Percentiles rank a stretch among this genome's conserved stretches.
Conservation (phyloP, 1,140 invertebrate species). For the Lerema accius region DNA sequence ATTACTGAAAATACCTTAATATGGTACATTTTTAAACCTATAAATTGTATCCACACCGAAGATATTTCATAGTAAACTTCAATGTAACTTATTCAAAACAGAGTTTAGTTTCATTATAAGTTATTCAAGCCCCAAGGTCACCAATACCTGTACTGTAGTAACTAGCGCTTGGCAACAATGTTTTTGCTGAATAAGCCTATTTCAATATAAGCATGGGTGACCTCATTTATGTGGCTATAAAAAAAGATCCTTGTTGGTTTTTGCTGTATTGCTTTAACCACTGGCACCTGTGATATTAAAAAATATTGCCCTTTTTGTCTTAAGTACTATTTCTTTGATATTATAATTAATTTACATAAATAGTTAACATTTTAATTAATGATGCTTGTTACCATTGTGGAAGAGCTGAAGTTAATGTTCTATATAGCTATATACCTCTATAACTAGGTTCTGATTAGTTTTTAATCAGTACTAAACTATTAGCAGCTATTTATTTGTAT, state of each 20-base stretch:
- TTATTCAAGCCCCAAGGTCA: conserved; percentile 1
- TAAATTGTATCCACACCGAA: neutral
- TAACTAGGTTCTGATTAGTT: no score
- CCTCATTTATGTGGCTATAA: conserved; percentile 2
- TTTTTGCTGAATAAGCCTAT: conserved; percentile 9
- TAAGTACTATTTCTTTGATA: no score
- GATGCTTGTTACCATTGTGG: no score
- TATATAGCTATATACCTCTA: no score
- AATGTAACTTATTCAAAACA: neutral
- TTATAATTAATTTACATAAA: no score
- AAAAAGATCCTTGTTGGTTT: conserved; percentile 1
- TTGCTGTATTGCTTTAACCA: neutral
- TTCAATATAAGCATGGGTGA: neutral
- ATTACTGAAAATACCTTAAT: no score
- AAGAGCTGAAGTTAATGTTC: no score
- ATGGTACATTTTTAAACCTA: no score
- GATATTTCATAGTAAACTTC: conserved; percentile 2
- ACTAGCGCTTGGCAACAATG: neutral
- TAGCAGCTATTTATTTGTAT: no score
- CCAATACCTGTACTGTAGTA: neutral
- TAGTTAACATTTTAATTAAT: no score
- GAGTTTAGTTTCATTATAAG: neutral
- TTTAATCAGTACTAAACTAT: no score
- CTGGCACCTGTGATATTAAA: neutral
- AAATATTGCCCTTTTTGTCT: no score